Conservation (phyloP, 2,113 vertebrate genomes). For the Lynx canadensis region DNA sequence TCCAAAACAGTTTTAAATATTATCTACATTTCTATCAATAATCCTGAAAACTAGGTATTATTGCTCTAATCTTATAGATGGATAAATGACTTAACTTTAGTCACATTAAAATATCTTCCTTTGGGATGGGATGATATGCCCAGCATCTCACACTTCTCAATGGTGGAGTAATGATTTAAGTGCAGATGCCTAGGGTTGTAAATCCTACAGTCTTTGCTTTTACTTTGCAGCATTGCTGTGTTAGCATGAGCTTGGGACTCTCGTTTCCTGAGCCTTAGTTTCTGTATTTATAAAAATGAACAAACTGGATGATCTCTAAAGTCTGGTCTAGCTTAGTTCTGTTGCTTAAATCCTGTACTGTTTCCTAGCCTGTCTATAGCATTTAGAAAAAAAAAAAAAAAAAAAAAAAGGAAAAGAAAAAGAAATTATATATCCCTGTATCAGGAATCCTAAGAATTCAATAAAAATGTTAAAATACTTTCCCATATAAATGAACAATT, state of each 20-base stretch:
- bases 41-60: neutral
- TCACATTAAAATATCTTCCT: neutral
- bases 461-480: constrained; percentile 48
- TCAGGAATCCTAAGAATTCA: neutral
- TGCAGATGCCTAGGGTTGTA: neutral
- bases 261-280: neutral
- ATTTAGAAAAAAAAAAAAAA: neutral
- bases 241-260: neutral
- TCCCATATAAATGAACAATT: constrained; percentile 53
- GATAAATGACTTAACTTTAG: neutral
- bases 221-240: neutral
- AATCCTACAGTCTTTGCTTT: neutral
- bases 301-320: neutral
- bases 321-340: neutral
- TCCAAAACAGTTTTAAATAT: neutral
- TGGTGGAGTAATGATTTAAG: neutral
- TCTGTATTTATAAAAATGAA: constrained; percentile 22
- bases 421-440: neutral
- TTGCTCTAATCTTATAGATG: neutral
- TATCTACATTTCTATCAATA: constrained; percentile 13
- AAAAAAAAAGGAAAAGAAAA: neutral
- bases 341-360: neutral
- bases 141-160: neutral
- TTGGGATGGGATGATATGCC: neutral
- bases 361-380: neutral